Conservation (phyloP, 2,113 vertebrate genomes). For the Tenrec ecaudatus region DNA sequence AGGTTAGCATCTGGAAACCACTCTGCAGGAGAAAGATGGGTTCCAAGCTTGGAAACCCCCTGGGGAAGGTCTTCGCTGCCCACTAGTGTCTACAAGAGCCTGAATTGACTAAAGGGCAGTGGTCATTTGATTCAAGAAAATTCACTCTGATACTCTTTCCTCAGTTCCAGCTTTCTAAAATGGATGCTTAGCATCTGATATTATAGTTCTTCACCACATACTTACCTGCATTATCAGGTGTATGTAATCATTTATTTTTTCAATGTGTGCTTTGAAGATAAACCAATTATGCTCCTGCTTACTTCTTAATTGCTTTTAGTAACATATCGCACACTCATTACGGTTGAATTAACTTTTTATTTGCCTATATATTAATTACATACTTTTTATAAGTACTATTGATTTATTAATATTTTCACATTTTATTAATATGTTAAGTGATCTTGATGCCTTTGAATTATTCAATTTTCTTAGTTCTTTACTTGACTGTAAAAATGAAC, state of each 20-base stretch:
- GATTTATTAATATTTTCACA: not conserved
- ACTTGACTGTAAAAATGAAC: not conserved
- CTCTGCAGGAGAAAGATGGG: too few relatives aligned
- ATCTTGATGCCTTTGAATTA: not conserved
- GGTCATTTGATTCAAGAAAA: too few relatives aligned
- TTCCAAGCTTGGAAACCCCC: too few relatives aligned
- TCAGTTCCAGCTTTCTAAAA: not conserved
- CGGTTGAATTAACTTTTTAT: not conserved
- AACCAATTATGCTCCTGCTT: not conserved
- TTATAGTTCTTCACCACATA: not conserved
- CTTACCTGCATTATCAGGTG: not conserved
- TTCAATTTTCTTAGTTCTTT: not conserved
- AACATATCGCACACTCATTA: not conserved
- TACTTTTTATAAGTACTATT: not conserved
- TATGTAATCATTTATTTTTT: not conserved
- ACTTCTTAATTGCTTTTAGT: not conserved
- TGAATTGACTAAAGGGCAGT: too few relatives aligned
- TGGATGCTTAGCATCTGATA: not conserved
- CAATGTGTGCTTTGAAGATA: not conserved
- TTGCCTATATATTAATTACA: not conserved
- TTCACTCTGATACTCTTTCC: not conserved
- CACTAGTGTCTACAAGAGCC: too few relatives aligned
- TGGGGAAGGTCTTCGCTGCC: too few relatives aligned
- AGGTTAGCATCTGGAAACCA: too few relatives aligned
- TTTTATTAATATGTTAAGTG: not conserved